Evolutionary conservation across 2,113 vertebrate genomes (phyloP).

Genomic region (Speoplatyrhinus poulsoni): DNA sequence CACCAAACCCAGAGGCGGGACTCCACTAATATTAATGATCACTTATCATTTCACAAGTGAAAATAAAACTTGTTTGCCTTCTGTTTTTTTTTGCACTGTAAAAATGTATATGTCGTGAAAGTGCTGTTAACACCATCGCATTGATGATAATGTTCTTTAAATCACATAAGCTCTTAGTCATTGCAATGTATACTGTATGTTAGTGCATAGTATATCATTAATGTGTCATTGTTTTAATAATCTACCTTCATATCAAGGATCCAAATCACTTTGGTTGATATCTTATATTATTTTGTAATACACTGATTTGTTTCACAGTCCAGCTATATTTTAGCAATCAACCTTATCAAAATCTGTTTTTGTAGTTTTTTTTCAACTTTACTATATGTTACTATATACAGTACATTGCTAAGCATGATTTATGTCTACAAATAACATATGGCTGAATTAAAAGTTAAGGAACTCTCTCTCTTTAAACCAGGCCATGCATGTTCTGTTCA

Average conservation of each 20-base stretch:
- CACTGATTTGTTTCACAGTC: not conserved
- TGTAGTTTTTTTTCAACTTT: too few relatives aligned
- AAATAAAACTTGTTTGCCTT: constrained; percentile 40
- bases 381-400: too few relatives aligned
- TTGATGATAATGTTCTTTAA: constrained; percentile 30
- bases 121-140: not conserved
- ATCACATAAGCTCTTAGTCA: constrained; percentile 24
- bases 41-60: constrained; percentile 39
- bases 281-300: not conserved
- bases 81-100: constrained; percentile 45
- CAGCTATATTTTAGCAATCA: not conserved
- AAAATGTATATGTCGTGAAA: constrained; percentile 38
- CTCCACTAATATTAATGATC: constrained; percentile 44
- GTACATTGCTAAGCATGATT: too few relatives aligned
- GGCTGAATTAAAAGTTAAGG: too few relatives aligned
- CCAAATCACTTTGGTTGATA: not conserved
- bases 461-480: too few relatives aligned
- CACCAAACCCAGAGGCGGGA: not conserved
- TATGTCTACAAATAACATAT: too few relatives aligned
- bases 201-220: too few relatives aligned
- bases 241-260: not conserved
- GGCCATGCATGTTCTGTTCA: too few relatives aligned
- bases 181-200: not conserved
- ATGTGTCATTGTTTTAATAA: too few relatives aligned
- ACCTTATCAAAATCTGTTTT: too few relatives aligned